Evolutionary conservation across 2,113 vertebrate genomes (phyloP).

Genomic region (Heterocephalus glaber): DNA sequence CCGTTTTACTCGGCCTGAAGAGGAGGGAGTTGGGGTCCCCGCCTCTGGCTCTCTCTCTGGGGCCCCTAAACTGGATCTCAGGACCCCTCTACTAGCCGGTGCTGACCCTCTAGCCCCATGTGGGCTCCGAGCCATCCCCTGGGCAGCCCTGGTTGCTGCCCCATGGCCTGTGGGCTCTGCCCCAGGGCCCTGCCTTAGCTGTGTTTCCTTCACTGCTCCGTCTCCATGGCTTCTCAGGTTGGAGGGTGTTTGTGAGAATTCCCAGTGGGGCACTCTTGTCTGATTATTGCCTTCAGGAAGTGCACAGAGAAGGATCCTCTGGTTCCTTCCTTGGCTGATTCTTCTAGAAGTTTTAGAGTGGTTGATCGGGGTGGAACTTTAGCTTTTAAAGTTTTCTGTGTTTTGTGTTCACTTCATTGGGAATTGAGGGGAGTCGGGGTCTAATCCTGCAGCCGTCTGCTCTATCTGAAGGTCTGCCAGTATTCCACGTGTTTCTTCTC

Average conservation of each 20-base stretch:
- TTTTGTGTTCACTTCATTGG: neutral
- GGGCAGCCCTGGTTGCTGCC: neutral
- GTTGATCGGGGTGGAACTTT: neutral
- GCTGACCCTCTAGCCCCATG: neutral
- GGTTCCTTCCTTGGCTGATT: neutral
- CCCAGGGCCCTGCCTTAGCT: neutral
- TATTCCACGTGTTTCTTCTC: neutral
- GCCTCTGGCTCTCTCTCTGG: neutral
- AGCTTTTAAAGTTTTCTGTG: neutral
- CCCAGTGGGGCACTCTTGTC: neutral
- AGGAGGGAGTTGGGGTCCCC: neutral
- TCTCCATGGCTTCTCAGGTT: neutral
- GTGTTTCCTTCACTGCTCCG: neutral
- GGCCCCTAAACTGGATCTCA: neutral
- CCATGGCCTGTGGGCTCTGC: neutral
- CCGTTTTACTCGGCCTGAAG: neutral
- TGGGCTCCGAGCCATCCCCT: neutral
- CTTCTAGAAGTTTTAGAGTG: slow-evolving; percentile 8
- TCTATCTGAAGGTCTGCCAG: neutral
- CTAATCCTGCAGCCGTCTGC: neutral
- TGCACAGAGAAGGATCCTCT: neutral
- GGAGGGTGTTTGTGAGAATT: neutral
- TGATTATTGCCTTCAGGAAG: neutral
- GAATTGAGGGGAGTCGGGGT: neutral
- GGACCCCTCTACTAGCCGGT: neutral